phyloP scores from a whole-genome alignment of 2,113 vertebrate species.

The Stomatorhinus ivindoensis region DNA sequence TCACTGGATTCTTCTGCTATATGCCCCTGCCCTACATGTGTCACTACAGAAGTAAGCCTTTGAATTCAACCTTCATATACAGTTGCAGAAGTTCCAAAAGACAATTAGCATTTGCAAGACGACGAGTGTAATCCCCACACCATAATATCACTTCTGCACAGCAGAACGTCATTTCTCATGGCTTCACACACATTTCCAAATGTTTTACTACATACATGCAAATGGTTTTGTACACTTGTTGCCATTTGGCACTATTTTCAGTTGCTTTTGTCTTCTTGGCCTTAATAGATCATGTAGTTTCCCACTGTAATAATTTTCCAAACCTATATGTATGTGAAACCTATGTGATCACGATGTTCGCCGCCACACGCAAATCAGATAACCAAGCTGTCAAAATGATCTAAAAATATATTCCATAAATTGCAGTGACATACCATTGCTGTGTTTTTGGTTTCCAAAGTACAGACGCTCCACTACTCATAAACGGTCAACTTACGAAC shows the following conservation, averaged over 20 bases:
- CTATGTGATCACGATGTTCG: not conserved
- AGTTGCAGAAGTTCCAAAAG: not conserved
- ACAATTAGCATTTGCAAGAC: not conserved
- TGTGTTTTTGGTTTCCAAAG: no score
- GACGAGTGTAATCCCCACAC: not conserved
- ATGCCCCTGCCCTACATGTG: slow-evolving; percentile 75
- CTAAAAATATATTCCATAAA: no score
- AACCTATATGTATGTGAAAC: not conserved
- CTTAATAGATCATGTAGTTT: not conserved
- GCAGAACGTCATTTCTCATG: not conserved
- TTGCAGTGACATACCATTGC: no score
- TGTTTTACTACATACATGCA: not conserved
- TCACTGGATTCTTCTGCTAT: slow-evolving; percentile 73
- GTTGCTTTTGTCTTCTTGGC: not conserved
- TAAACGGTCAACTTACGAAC: no score
- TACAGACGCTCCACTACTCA: no score
- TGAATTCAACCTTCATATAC: not conserved
- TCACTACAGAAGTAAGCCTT: slow-evolving; percentile 74
- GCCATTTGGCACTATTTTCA: not conserved
- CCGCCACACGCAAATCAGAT: not conserved
- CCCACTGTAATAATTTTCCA: not conserved
- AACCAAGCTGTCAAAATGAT: not conserved
- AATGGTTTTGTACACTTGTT: not conserved
- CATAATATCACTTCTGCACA: not conserved
- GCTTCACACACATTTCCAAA: not conserved